Evolutionary conservation across 2,888 invertebrate genomes (phyloP), one percentile per base, ranked within the genome.

Genomic region (Gibbula magus): DNA sequence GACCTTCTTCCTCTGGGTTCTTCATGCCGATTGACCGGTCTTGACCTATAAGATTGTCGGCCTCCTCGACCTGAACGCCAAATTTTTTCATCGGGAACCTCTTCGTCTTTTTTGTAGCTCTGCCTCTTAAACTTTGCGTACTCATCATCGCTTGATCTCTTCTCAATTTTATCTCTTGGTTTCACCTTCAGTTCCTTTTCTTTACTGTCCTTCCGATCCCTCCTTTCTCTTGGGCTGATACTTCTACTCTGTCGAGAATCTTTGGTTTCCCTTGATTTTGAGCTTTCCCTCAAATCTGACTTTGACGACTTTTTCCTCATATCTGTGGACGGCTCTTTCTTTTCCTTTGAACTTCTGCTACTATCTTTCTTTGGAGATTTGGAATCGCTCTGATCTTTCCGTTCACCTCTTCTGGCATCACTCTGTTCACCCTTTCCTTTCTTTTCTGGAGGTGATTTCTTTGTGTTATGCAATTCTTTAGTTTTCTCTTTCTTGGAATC

Each of bases 231-330:
- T 54, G 75, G 75, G 35, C 73, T 75, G 45, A 66, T 79, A 20
- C 76, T 45, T 45, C 77, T 54, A 18, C 67, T 56, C 25, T 67
- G 66, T 66, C 53, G 66, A 22, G 51, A 77, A 32, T 74, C 70
- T 76, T 75, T 82, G 54, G 75, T 20, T 22, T 56, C 54, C 5
- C 52, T 39, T 10, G 80, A 79, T 52, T 80, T 79, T 13, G 67
- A 18, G 25, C 74, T 77, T 76, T 78, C 67, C 75, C 77, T 78
- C 16, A 75, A 39, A 74, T 82, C 80, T n/a, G 75, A 61, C 22
- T 75, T 81, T n/a, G 67, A 29, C n/a, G 77, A 54, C 10, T 54
- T 35, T 53, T 75, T 32, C 25, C 39, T 75, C 1, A 29, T 54
- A 25, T 75, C 54, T n/a, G 8, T 54, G 29, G 75, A 10, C 8